phyloP scores from a whole-genome alignment of 2,113 vertebrate genomes.

The Epinephelus lanceolatus region DNA sequence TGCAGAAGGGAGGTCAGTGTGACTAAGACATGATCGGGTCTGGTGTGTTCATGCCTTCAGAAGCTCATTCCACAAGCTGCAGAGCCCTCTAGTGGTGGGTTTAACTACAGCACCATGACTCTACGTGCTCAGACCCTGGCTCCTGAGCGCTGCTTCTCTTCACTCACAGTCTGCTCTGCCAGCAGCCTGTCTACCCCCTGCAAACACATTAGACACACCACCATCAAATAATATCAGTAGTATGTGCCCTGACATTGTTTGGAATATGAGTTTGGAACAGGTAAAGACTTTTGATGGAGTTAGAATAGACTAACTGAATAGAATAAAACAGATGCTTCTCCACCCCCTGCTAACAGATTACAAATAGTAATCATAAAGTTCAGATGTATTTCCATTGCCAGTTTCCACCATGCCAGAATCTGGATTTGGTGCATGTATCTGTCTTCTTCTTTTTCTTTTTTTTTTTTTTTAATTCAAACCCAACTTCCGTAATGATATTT shows the following conservation, averaged over 20 bases:
- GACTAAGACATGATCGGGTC: slow-evolving; percentile 31
- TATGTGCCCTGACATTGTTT: slow-evolving; percentile 33
- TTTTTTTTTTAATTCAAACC: slow-evolving; percentile 33
- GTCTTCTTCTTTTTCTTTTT: not conserved
- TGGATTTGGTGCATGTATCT: slow-evolving; percentile 38
- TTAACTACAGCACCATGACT: not conserved
- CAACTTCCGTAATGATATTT: slow-evolving; percentile 53
- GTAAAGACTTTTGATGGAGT: slow-evolving; percentile 36
- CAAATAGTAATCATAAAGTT: slow-evolving; percentile 43
- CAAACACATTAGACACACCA: slow-evolving; percentile 50
- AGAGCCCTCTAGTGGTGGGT: slow-evolving; percentile 83
- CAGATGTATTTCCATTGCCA: slow-evolving; percentile 37
- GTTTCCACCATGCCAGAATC: slow-evolving; percentile 44
- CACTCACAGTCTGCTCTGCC: slow-evolving; percentile 39
- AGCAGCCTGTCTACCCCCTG: slow-evolving; percentile 50
- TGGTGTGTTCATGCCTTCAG: not conserved
- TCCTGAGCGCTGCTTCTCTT: slow-evolving; percentile 34
- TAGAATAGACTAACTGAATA: slow-evolving; percentile 12
- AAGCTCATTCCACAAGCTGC: slow-evolving; percentile 76
- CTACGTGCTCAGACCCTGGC: not conserved
- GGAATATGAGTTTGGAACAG: slow-evolving; percentile 44
- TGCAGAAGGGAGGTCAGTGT: slow-evolving; percentile 44
- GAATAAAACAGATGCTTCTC: slow-evolving; percentile 34
- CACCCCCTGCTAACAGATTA: slow-evolving; percentile 31
- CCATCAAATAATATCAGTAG: slow-evolving; percentile 37